Conservation (phyloP, 2,888 invertebrate genomes). For the Philhelius pedissequus region DNA sequence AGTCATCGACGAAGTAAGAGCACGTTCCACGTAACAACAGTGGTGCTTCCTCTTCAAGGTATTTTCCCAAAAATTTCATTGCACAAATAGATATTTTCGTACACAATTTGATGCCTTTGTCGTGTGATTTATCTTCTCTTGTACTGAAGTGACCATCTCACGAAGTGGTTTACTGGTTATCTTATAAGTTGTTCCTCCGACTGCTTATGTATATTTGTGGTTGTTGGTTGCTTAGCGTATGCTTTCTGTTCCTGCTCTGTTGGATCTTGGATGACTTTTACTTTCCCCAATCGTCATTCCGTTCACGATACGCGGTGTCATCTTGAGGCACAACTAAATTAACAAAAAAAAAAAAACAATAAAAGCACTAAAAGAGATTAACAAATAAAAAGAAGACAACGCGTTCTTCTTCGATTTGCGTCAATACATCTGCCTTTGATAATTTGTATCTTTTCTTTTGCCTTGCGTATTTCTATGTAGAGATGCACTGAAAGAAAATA, state of each 20-base stretch:
- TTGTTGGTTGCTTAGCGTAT: conserved; percentile 30
- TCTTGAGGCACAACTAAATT: conserved; percentile 43
- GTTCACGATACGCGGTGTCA: conserved; percentile 65
- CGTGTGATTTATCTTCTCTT: conserved; percentile 58
- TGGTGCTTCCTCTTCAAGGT: conserved; percentile 59
- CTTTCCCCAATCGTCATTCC: conserved; percentile 69
- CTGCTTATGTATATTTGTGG: conserved; percentile 39
- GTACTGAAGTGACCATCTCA: conserved; percentile 62
- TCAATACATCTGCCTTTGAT: conserved; percentile 32
- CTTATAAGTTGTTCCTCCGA: conserved; percentile 46
- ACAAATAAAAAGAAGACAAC: conserved; percentile 25
- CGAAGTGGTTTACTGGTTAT: conserved; percentile 37
- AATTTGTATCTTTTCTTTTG: conserved; percentile 42
- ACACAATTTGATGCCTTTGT: conserved; percentile 40
- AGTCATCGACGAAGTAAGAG: not conserved
- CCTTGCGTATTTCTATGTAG: conserved; percentile 4
- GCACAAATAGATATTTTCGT: conserved; percentile 21
- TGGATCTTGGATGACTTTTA: conserved; percentile 68
- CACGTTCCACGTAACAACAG: conserved; percentile 52
- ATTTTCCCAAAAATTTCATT: conserved; percentile 64
- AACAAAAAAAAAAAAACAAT: not conserved
- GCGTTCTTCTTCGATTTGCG: conserved; percentile 59
- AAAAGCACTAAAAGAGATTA: conserved; percentile 7
- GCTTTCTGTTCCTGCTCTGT: conserved; percentile 33
- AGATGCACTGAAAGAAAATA: not conserved